Base-by-base conservation (phyloP, 2,888 invertebrate genomes). In the Caenorhabditis sp. region DNA sequence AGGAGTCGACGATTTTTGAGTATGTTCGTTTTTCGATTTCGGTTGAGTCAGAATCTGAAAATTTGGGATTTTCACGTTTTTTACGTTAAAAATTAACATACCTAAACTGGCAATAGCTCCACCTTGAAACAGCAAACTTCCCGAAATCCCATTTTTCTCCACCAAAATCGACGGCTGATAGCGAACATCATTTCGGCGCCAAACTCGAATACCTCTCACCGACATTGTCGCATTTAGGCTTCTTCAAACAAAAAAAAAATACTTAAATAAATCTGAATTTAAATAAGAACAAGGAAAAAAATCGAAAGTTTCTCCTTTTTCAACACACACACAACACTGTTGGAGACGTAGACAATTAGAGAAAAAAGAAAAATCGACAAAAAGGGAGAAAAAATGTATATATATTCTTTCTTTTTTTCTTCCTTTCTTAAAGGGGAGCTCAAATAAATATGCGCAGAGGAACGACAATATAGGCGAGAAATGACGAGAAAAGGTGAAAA, bases 1-100 rank as follows among this genome's bases (percentile, higher is more conserved):
- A 97, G 0, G 95, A 95, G 90, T 99, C 97, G 62, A 93, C 90
- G 54, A 95, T 91, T 90, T 96, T 95, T 17, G 92, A 92, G 88
- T 97, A 97, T 85, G 93, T 93, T 84, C 93, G 93, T 85, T 93
- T 93, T 68, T 97, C 92, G 17, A 93, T 92, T 84, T 96, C 95
- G 4, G 93, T 93, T 90, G 97, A 96, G 89, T 93, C 93, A 50
- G 92, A 90, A 74, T 93, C 94, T 91, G 78, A 23, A 87, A 72
- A 26, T 23, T 1, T n/a, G n/a, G n/a, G n/a, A n/a, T 31, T 31
- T 31, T 6, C 31, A 5, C 17, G n/a, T n/a, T n/a, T n/a, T n/a
- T n/a, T n/a, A n/a, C n/a, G n/a, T n/a, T n/a, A n/a, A n/a, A n/a
- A n/a, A n/a, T n/a, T n/a, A n/a, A n/a, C 72, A 72, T 23, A 84